Evolutionary conservation across 2,888 invertebrate species (phyloP).

Genomic region (Ptychoptera albimana): DNA sequence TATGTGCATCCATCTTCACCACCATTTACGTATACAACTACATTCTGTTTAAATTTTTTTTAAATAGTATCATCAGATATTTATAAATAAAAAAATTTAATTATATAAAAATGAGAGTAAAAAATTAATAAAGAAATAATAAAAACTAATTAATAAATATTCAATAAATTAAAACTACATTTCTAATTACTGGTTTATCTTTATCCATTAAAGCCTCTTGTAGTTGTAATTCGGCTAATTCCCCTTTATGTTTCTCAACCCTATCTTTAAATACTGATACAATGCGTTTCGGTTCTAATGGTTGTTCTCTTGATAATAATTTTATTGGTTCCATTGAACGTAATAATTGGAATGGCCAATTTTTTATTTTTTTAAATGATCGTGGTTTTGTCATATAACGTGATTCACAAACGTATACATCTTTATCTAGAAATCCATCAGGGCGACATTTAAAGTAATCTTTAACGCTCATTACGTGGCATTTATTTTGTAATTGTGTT

Average conservation of each 20-base stretch:
- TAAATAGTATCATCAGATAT: too few species aligned
- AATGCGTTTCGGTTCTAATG: constrained; percentile 69
- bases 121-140: neutral
- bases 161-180: constrained; percentile 1
- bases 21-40: constrained; percentile 52
- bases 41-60: constrained; percentile 49
- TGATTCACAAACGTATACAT: constrained; percentile 94
- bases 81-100: constrained; percentile 7
- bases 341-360: constrained; percentile 36
- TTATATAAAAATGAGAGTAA: neutral
- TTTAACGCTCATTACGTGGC: constrained; percentile 85
- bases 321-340: constrained; percentile 45
- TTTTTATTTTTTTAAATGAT: constrained; percentile 87
- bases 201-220: constrained; percentile 71
- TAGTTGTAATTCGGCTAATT: constrained; percentile 67
- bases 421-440: constrained; percentile 75
- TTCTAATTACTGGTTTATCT: constrained; percentile 56
- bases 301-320: constrained; percentile 50
- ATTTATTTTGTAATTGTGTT: constrained; percentile 72
- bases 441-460: constrained; percentile 86
- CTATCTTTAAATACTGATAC: constrained; percentile 88
- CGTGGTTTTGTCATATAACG: constrained; percentile 75
- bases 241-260: constrained; percentile 79
- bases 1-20: constrained; percentile 67
- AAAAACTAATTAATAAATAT: constrained; percentile 1